Base-by-base conservation (phyloP, 1,140 invertebrate species). In the Drosophila kurseongensis region DNA sequence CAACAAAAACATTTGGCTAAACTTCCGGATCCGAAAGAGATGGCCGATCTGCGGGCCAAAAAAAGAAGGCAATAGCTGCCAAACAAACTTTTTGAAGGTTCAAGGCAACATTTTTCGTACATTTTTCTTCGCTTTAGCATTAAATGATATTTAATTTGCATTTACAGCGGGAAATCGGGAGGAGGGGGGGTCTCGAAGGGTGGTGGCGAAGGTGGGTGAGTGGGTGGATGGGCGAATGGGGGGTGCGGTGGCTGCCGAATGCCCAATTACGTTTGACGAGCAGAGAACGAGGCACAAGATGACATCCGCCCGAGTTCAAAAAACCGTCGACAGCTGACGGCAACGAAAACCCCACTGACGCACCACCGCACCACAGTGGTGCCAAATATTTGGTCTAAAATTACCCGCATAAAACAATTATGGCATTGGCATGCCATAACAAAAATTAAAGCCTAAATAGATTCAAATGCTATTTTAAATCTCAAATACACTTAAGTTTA, bases 91-190 rank as follows among this genome's bases (percentile, higher is more conserved):
- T 55, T 54, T 73, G 48, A 35, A 47, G 76, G 80, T 83, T 83
- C 75, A 83, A 84, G 80, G 75, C 76, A 55, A 63, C 16, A 12
- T 16, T 32, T 57, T 50, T 38, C 29, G 47, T 32, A 16, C 57
- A 48, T 68, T 69, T 67, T 52, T 29, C 42, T 36, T 67, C 14
- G 18, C 18, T 38, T 62, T 50, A 38, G 59, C 73, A 75, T 66
- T 73, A 75, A 75, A 75, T 75, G 58, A 75, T 75, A 75, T 75
- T 75, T 63, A 63, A 74, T 75, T 75, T 75, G 60, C 73, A 75
- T 75, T 54, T 66, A 35, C 45, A 10, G 38, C 36, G 47, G 16
- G 4, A 23, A 35, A 23, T 42, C 44, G 4, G 7, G 40, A n/a
- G 12, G 16, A 5, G 32, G 4, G 9, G 36, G 12, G 4, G 36